Base-by-base conservation (phyloP, 2,797 vertebrate species). In the Gymnothorax reevesii region DNA sequence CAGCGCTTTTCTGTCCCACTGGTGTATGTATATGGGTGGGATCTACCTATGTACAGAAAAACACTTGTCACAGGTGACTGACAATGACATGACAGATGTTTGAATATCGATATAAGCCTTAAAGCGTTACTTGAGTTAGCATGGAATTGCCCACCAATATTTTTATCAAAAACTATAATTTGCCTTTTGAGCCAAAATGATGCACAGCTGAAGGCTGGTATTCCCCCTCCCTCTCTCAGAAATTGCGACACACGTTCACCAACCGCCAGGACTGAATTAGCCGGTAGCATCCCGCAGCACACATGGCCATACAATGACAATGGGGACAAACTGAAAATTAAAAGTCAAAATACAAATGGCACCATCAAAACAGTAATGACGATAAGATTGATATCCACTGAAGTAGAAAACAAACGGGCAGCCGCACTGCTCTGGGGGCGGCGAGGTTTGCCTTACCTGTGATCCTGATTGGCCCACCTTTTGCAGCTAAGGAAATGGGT, bases 401-500 rank as follows among this genome's bases (percentile, higher is more conserved):
- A 87, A 86, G 83, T 84, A 80, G 54, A 87, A 82, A 79, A 79
- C n/a, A 94, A 89, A 89, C 82, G 86, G 91, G 88, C 90, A 91
- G 91, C 92, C 94, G 94, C 92, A 93, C 90, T 89, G 93, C 89
- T 91, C 92, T 86, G 86, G 13, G 73, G 42, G 9, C 12, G 89
- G 91, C 92, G 91, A 88, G 92, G 91, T 89, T 93, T 86, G 92
- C 94, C 96, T 97, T 96, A 97, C 96, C 96, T 96, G 94, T 83
- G 91, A 87, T 96, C 93, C 95, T 91, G 95, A 93, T 84, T 94
- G 94, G 93, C 96, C 95, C 94, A 95, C 95, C 95, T 96, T 97
- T 97, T 96, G 95, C 95, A 97, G 96, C 96, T 97, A 94, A 95
- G 91, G 94, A 94, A 94, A 93, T 86, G 94, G 33, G 95, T 96